Conservation (phyloP, 2,113 vertebrate species). For the Meleagris gallopavo region DNA sequence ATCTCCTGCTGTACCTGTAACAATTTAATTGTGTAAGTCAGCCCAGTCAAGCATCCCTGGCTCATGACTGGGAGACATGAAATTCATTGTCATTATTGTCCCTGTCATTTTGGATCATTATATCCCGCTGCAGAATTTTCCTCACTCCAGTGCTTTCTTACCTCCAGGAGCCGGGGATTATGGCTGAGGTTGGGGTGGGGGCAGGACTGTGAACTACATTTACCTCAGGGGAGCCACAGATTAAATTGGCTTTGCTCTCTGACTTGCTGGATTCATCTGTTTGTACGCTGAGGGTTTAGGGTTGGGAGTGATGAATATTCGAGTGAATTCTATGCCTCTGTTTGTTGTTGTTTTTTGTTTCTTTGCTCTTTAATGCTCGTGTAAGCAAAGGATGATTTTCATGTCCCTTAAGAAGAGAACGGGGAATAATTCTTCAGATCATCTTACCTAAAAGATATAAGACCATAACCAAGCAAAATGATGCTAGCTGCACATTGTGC, state of each 20-base stretch:
- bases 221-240: constrained; percentile 91
- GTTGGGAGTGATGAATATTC: constrained; percentile 81
- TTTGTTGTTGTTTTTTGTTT: neutral
- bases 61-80: constrained; percentile 98
- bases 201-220: constrained; percentile 83
- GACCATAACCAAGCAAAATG: neutral
- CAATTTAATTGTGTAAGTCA: constrained; percentile 98
- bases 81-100: constrained; percentile 99
- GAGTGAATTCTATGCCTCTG: constrained; percentile 53
- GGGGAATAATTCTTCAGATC: constrained; percentile 29
- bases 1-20: constrained; percentile 93
- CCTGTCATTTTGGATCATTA: constrained; percentile 99
- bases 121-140: constrained; percentile 93
- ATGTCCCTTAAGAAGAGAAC: constrained; percentile 44
- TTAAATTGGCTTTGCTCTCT: constrained; percentile 92
- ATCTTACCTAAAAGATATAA: constrained; percentile 3
- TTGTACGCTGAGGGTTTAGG: constrained; percentile 79
- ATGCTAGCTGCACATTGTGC: neutral
- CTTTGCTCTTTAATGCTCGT: constrained; percentile 36
- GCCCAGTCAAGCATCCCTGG: constrained; percentile 93
- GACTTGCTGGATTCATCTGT: constrained; percentile 81
- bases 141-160: constrained; percentile 95
- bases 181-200: constrained; percentile 85
- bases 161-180: constrained; percentile 93
- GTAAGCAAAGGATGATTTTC: constrained; percentile 43